Evolutionary conservation across 2,888 invertebrate genomes (phyloP).

Genomic region (Prenolepis imparis): DNA sequence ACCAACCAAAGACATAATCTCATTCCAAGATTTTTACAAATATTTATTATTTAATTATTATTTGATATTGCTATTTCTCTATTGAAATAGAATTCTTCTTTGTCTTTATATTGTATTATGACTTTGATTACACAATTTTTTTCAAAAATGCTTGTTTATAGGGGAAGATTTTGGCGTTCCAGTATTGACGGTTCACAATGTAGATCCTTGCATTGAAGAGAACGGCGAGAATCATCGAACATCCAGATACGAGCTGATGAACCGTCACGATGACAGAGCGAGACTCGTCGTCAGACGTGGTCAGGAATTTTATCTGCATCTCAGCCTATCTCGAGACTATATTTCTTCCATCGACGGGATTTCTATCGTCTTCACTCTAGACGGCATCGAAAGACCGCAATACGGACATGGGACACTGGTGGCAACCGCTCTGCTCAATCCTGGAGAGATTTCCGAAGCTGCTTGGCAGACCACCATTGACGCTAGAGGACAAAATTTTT

Average conservation of each 20-base stretch:
- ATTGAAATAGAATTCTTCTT: not conserved
- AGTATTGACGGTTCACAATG: slow-evolving; percentile 90
- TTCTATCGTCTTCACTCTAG: slow-evolving; percentile 93
- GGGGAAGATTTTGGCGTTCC: slow-evolving; percentile 82
- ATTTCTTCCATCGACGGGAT: slow-evolving; percentile 92
- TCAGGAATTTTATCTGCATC: slow-evolving; percentile 92
- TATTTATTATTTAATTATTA: not conserved
- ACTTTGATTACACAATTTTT: not conserved
- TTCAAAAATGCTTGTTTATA: slow-evolving; percentile 58
- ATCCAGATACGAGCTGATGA: slow-evolving; percentile 92
- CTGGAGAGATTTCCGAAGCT: slow-evolving; percentile 88
- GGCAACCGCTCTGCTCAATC: slow-evolving; percentile 91
- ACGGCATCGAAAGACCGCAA: slow-evolving; percentile 92
- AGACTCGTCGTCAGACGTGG: slow-evolving; percentile 94
- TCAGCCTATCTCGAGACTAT: slow-evolving; percentile 92
- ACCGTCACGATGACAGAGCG: slow-evolving; percentile 86
- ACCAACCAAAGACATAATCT: not conserved
- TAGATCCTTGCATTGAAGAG: slow-evolving; percentile 91
- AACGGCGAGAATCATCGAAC: slow-evolving; percentile 94
- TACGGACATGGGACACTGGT: slow-evolving; percentile 93
- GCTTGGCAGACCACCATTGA: slow-evolving; percentile 93
- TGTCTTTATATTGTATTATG: not conserved
- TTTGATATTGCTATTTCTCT: not conserved
- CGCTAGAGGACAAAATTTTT: slow-evolving; percentile 89
- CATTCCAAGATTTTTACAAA: not conserved